Conservation (phyloP, 2,113 vertebrate genomes). For the Nansenia antarctica region DNA sequence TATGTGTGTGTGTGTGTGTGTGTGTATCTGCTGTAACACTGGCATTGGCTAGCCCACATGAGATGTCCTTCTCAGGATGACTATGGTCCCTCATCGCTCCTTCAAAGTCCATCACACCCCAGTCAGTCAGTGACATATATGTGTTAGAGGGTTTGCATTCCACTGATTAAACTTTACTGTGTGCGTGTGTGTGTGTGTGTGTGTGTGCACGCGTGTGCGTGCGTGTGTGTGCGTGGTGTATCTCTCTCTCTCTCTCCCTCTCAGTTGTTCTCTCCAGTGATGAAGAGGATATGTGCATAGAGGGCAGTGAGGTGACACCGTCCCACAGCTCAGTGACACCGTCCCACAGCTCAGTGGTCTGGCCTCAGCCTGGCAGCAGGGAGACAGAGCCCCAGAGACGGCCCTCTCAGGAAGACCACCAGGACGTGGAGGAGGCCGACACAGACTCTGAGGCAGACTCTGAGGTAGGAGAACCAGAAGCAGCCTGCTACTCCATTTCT, state of each 20-base stretch:
- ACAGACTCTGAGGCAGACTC: slow-evolving; percentile 38
- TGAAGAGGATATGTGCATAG: slow-evolving; percentile 3
- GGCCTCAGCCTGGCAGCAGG: slow-evolving; percentile 5
- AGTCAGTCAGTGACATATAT: background rate
- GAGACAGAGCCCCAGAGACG: background rate
- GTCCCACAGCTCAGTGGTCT: background rate
- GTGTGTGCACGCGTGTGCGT: background rate
- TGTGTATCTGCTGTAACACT: no score
- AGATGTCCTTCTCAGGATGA: slow-evolving; percentile 21
- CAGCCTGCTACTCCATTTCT: no score
- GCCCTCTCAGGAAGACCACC: background rate
- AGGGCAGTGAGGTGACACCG: background rate
- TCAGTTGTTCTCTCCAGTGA: slow-evolving; percentile 79
- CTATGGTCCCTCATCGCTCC: slow-evolving; percentile 1
- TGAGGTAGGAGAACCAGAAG: slow-evolving; percentile 52
- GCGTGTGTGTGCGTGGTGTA: no score
- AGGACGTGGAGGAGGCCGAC: background rate
- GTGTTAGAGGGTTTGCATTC: background rate
- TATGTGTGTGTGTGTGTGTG: no score
- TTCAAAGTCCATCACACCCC: slow-evolving; percentile 14
- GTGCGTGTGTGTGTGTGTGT: background rate
- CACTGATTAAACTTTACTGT: background rate
- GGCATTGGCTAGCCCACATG: background rate
- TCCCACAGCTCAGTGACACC: background rate
- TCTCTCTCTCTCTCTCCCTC: no score